Conservation (phyloP, 2,113 vertebrate species). For the Brachypodius melanocephalos region DNA sequence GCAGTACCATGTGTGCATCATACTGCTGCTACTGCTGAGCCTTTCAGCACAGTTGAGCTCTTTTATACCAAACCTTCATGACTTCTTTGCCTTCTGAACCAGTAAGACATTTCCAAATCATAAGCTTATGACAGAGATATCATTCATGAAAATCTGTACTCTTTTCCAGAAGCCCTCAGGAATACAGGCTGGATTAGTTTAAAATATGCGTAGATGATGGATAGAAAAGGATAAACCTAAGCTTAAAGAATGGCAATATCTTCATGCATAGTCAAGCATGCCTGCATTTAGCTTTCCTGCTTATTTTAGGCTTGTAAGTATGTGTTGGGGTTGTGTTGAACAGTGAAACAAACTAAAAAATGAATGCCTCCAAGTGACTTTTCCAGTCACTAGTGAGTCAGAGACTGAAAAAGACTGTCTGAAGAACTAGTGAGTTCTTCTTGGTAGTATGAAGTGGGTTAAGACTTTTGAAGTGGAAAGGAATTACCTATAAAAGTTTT, state of each 20-base stretch:
- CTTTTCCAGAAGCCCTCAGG: not conserved
- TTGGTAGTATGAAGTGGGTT: not conserved
- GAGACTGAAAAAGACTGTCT: not conserved
- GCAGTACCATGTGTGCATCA: constrained; percentile 61
- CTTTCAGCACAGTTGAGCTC: constrained; percentile 30
- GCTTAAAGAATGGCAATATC: not conserved
- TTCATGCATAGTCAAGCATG: not conserved
- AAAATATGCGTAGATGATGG: not conserved
- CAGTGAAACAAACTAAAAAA: not conserved
- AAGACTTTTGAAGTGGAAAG: not conserved
- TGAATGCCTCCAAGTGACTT: not conserved
- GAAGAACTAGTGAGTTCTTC: not conserved
- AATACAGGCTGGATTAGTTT: not conserved
- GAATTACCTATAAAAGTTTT: not conserved
- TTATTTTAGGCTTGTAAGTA: not conserved
- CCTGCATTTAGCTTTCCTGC: not conserved
- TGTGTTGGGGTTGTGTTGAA: not conserved
- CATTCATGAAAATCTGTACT: constrained; percentile 2
- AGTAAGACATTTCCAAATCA: not conserved
- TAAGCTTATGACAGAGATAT: constrained; percentile 9
- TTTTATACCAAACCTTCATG: constrained; percentile 20
- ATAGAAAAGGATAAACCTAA: not conserved
- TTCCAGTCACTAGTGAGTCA: constrained; percentile 12
- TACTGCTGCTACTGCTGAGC: constrained; percentile 30
- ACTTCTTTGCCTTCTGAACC: constrained; percentile 10